phyloP scores from a whole-genome alignment of 2,888 invertebrate genomes.

The Atrina japonica region DNA sequence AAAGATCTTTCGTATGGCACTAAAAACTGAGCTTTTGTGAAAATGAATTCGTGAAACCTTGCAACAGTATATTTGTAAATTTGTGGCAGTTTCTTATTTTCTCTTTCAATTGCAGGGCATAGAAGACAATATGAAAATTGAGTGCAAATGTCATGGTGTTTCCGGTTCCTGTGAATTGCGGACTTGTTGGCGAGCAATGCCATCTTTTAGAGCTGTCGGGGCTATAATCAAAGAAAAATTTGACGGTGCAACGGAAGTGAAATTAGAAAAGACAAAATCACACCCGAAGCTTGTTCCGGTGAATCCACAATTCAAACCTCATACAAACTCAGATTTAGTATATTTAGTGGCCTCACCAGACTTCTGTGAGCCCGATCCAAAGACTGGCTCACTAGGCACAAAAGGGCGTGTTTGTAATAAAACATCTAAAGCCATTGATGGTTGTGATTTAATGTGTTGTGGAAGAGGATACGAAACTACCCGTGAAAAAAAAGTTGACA shows the following conservation, averaged over 20 bases:
- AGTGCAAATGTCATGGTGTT: slow-evolving; percentile 97
- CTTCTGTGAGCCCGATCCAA: slow-evolving; percentile 87
- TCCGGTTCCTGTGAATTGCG: slow-evolving; percentile 97
- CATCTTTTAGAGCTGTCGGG: slow-evolving; percentile 94
- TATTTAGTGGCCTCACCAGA: slow-evolving; percentile 98
- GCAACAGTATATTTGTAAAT: no score
- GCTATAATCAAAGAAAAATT: slow-evolving; percentile 94
- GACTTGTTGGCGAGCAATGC: slow-evolving; percentile 97
- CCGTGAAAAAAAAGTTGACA: slow-evolving; percentile 86
- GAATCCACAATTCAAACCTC: slow-evolving; percentile 86
- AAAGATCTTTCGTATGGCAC: no score
- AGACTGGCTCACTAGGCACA: slow-evolving; percentile 87
- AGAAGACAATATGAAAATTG: slow-evolving; percentile 85
- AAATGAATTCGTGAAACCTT: no score
- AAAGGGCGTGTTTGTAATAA: slow-evolving; percentile 82
- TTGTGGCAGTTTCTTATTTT: no score
- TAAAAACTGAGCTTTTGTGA: no score
- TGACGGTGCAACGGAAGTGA: slow-evolving; percentile 93
- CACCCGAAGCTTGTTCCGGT: slow-evolving; percentile 82
- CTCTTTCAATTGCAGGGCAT: slow-evolving; percentile 82
- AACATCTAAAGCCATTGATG: slow-evolving; percentile 92
- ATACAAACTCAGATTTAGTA: slow-evolving; percentile 94
- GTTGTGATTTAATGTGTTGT: slow-evolving; percentile 94
- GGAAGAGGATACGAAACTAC: slow-evolving; percentile 94
- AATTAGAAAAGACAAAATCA: slow-evolving; percentile 76